Evolutionary conservation across 2,113 vertebrate species (phyloP).

Genomic region (Tachuris rubrigastra): DNA sequence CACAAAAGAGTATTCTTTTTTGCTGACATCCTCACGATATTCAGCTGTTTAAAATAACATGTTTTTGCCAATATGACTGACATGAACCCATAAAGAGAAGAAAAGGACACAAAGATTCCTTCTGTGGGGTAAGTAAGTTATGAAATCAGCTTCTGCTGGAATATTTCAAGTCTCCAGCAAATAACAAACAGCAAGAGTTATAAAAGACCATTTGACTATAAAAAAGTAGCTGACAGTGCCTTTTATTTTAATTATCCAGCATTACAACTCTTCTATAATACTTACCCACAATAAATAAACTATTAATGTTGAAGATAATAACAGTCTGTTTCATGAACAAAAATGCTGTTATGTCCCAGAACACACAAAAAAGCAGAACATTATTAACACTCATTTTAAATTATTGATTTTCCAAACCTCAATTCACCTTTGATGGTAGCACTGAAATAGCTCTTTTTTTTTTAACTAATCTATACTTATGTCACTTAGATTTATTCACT

Average conservation of each 20-base stretch:
- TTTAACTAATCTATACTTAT: neutral
- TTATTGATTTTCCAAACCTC: neutral
- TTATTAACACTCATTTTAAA: neutral
- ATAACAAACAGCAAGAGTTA: neutral
- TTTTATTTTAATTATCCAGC: slow-evolving; percentile 12
- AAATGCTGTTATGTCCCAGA: neutral
- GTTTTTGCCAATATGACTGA: neutral
- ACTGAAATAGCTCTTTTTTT: neutral
- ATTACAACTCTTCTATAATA: neutral
- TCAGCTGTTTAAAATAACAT: neutral
- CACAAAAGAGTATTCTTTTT: neutral
- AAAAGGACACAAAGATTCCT: neutral
- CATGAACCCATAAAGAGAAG: neutral
- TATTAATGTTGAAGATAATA: slow-evolving; percentile 24
- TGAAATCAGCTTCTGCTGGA: neutral
- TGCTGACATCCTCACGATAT: neutral
- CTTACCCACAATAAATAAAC: slow-evolving; percentile 8
- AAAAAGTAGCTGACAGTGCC: neutral
- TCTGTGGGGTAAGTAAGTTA: neutral
- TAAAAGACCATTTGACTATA: neutral
- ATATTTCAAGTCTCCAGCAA: neutral
- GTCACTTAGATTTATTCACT: neutral
- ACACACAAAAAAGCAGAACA: neutral
- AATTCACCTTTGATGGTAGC: neutral
- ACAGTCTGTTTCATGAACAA: neutral